Conservation (phyloP, 37 sponge, comb jelly and placozoan species). For the Ianthella basta region DNA sequence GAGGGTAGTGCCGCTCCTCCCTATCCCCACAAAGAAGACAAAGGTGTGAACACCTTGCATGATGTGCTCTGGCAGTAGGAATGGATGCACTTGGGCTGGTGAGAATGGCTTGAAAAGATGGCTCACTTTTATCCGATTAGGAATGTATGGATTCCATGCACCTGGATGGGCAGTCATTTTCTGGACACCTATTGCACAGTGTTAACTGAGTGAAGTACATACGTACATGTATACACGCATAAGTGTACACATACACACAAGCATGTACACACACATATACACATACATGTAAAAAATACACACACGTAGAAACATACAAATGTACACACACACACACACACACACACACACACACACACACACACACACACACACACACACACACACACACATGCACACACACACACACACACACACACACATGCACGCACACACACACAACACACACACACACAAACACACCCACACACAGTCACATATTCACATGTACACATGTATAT, state of each 20-base stretch:
- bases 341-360: background rate
- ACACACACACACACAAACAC: too few species aligned
- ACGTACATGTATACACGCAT: background rate
- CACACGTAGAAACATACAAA: background rate
- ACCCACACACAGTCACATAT: background rate
- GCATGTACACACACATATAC: constrained; percentile 25
- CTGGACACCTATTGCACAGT: too few species aligned
- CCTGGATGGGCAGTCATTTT: too few species aligned
- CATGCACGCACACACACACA: constrained; percentile 34
- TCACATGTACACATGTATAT: background rate
- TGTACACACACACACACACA: too few species aligned
- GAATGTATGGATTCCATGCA: background rate
- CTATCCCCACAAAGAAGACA: background rate
- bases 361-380: too few species aligned
- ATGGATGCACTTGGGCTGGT: too few species aligned
- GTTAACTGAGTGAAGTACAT: background rate
- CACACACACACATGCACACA: constrained; percentile 15
- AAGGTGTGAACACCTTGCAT: background rate
- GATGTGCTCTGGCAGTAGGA: too few species aligned
- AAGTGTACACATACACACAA: constrained; percentile 12
- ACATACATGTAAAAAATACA: background rate
- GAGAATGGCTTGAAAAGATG: background rate
- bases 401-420: constrained; percentile 30
- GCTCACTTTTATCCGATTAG: background rate
- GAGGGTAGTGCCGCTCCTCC: background rate